Evolutionary conservation across 2,797 vertebrate species (phyloP), one percentile per base, ranked within the genome.

Genomic region (Onychomys leucogaster): DNA sequence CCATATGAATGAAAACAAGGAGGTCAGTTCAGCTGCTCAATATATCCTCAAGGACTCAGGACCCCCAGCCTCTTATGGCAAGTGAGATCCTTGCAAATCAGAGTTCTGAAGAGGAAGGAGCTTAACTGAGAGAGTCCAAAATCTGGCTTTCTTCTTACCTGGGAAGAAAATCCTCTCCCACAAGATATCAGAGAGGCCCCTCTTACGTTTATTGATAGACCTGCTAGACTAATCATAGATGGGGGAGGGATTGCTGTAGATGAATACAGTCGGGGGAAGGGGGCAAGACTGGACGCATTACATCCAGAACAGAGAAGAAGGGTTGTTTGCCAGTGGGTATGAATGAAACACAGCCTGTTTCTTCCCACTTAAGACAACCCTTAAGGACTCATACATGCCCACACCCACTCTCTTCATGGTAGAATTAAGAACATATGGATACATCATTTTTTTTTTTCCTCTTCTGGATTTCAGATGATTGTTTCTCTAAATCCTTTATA

Each of bases 191-290:
- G n/a, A 41, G 19, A 6, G 43, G 8, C 29, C 13, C 49, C 32
- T 67, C 80, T 92, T 83, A 19, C 80, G 37, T 90, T 73, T 49
- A 95, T 73, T 67, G 75, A 76, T 76, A 86, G 67, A 71, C 85
- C 1, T 84, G 55, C 19, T 67, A 23, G 25, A 37, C 11, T 25
- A 87, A 5, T 81, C 34, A 43, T 1, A 61, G 57, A 71, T 16
- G 17, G 37, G 57, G 16, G 65, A 77, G n/a, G 29, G 14, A 73
- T 1, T 0, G 1, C 52, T 23, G 1, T 27, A 81, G 25, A 0
- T 59, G 13, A 65, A 49, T 52, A 4, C n/a, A 43, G 49, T 23
- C n/a, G n/a, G 13, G 21, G n/a, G 19, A 1, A 4, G 34, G 21
- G 23, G 37, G 37, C 4, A 17, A 34, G 32, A 27, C 14, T n/a